Percentiles rank a stretch among this genome's conserved stretches.
These are phyloP conservation scores for Gymnocypris eckloni DNA, from an alignment of 2,797 vertebrate species.

Conservation along the genomic window DNA sequence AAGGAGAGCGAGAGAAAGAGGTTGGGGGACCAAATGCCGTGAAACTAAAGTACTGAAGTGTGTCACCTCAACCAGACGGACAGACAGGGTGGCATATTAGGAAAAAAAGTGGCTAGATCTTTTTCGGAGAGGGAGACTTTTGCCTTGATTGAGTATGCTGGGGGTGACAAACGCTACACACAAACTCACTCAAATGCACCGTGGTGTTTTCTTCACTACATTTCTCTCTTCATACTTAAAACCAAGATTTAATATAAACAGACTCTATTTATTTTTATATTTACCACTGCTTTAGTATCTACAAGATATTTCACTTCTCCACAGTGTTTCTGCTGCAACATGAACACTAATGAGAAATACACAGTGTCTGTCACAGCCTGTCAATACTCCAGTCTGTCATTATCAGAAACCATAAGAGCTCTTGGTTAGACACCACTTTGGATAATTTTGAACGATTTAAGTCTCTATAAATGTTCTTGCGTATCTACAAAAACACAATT, in stretches of 20 bases:
- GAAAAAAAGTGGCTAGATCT: constrained; percentile 66
- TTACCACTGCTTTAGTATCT: background rate
- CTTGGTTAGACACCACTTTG: constrained; percentile 4
- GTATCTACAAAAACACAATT: background rate
- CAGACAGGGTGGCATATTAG: constrained; percentile 80
- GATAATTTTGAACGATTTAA: background rate
- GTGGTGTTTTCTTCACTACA: background rate
- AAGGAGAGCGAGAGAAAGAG: constrained; percentile 63
- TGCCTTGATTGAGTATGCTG: constrained; percentile 64
- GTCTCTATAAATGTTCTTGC: background rate
- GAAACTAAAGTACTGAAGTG: constrained; percentile 76
- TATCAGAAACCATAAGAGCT: background rate
- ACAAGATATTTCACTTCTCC: background rate
- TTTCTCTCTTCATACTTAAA: constrained; percentile 23
- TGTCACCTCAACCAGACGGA: constrained; percentile 76
- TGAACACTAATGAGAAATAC: constrained; percentile 5
- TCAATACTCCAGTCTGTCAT: constrained; percentile 1
- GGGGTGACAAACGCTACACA: constrained; percentile 61
- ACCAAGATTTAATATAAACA: background rate
- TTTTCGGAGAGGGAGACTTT: constrained; percentile 61
- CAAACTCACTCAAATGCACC: background rate
- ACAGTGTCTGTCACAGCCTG: constrained; percentile 3
- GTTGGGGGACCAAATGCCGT: constrained; percentile 68
- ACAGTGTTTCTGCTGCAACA: background rate
- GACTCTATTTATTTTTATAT: background rate